Evolutionary conservation across 2,888 invertebrate species (phyloP).

Genomic region (Tuta absoluta): DNA sequence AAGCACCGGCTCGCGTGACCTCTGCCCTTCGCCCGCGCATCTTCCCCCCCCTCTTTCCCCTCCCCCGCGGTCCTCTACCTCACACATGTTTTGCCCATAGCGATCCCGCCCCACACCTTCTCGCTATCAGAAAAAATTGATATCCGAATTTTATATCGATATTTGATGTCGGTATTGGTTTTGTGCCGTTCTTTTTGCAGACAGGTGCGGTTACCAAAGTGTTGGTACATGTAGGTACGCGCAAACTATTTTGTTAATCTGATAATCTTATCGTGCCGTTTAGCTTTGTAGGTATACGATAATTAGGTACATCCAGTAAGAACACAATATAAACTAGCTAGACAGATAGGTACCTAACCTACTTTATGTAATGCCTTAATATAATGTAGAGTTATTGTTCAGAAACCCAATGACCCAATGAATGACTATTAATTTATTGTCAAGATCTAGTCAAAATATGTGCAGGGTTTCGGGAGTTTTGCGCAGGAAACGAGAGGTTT

Average conservation of each 20-base stretch:
- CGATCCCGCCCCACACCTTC: slow-evolving; percentile 72
- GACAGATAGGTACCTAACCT: too few relatives aligned
- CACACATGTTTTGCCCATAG: slow-evolving; percentile 62
- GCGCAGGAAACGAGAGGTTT: too few relatives aligned
- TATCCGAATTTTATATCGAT: slow-evolving; percentile 39
- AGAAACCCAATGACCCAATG: slow-evolving; percentile 13
- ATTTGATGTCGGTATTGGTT: slow-evolving; percentile 23
- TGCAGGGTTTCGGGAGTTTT: too few relatives aligned
- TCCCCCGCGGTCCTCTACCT: slow-evolving; percentile 37
- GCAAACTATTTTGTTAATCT: not conserved
- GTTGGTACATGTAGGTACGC: not conserved
- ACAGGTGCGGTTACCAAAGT: slow-evolving; percentile 24
- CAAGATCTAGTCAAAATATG: too few relatives aligned
- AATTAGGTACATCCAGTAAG: too few relatives aligned
- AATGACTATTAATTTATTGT: slow-evolving; percentile 27
- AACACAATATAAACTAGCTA: too few relatives aligned
- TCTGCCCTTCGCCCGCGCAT: slow-evolving; percentile 66
- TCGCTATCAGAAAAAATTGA: slow-evolving; percentile 66
- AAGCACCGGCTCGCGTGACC: slow-evolving; percentile 64
- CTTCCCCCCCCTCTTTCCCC: slow-evolving; percentile 36
- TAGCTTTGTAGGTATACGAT: too few relatives aligned
- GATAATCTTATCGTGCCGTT: too few relatives aligned
- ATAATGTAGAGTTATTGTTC: not conserved
- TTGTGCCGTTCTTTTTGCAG: slow-evolving; percentile 22
- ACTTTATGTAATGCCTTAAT: too few relatives aligned